Evolutionary conservation across 2,888 invertebrate genomes (phyloP), one percentile per base, ranked within the genome.

Genomic region (Tethea ocularis): DNA sequence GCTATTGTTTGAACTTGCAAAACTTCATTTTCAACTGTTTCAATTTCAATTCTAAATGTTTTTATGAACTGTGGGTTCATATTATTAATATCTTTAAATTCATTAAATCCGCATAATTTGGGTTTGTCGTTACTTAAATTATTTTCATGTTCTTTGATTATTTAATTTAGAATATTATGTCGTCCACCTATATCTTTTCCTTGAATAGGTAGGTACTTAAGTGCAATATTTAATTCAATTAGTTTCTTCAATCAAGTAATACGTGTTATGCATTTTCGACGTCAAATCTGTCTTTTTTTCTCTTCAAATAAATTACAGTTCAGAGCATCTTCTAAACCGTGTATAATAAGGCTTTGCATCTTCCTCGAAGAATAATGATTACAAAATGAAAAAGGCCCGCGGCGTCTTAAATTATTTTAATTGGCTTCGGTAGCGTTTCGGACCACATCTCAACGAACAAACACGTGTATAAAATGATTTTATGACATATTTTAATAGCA

Each of bases 361-460:
- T 87, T 83, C 85, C 75, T 82, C 85, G 84, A 87, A 89, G 90
- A 91, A 87, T 91, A 88, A 92, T 91, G 87, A 87, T 83, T 88
- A 88, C 86, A 90, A 91, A 91, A 91, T 88, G 89, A 91, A 91
- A 89, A 91, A 91, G 83, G 86, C 90, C 82, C 69, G 81, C 78
- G 87, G 92, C 91, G 80, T 89, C 87, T 90, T 90, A 88, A 92
- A 93, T 93, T 93, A 93, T 93, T 93, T 93, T 93, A 93, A 93
- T 93, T 93, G 93, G 91, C 88, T 91, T 87, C 93, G 90, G 93
- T 93, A 93, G 93, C 93, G 84, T 79, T 82, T 83, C 72, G 80
- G 80, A 75, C 73, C 72, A 77, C 72, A 77, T 82, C 74, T 80
- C 80, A 80, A 82, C 77, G 71, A 69, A 78, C 80, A 74, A 75